Conservation (phyloP, 1,140 invertebrate genomes). For the Portunus trituberculatus region DNA sequence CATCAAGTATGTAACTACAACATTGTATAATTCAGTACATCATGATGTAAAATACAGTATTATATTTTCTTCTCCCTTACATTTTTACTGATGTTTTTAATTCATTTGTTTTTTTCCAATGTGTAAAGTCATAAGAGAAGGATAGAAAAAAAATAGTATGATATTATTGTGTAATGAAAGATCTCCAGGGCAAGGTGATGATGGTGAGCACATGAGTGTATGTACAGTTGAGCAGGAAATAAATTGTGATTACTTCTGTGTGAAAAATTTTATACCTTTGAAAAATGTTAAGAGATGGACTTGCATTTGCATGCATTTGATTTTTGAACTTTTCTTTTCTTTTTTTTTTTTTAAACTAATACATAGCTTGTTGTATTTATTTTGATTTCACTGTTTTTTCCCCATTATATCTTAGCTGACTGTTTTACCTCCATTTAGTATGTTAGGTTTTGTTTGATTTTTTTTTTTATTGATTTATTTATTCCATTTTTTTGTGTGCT, state of each 20-base stretch:
- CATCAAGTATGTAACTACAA: not conserved
- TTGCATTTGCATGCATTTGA: slow-evolving; percentile 29
- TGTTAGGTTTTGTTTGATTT: not conserved
- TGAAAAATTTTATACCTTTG: slow-evolving; percentile 29
- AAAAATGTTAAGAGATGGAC: not conserved
- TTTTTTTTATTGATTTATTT: no score
- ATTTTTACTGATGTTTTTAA: not conserved
- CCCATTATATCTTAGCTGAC: not conserved
- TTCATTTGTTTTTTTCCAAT: not conserved
- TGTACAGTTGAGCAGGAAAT: slow-evolving; percentile 56
- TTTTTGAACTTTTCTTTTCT: not conserved
- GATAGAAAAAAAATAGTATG: not conserved
- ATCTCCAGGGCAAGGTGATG: not conserved
- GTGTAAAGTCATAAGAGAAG: not conserved
- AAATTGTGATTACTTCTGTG: slow-evolving; percentile 41
- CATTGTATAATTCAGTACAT: not conserved
- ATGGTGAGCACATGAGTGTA: slow-evolving; percentile 24
- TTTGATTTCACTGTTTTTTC: not conserved
- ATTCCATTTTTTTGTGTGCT: no score
- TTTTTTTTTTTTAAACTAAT: not conserved
- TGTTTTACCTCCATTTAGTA: not conserved
- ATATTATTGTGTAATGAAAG: not conserved
- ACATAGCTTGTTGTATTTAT: no score
- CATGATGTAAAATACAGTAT: not conserved
- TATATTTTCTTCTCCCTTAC: not conserved